A percentile compares a stretch with the other conserved stretches of the same genome.
Evolutionary conservation across 1,140 invertebrate species (phyloP).

Genomic region (Coboldia fuscipes): DNA sequence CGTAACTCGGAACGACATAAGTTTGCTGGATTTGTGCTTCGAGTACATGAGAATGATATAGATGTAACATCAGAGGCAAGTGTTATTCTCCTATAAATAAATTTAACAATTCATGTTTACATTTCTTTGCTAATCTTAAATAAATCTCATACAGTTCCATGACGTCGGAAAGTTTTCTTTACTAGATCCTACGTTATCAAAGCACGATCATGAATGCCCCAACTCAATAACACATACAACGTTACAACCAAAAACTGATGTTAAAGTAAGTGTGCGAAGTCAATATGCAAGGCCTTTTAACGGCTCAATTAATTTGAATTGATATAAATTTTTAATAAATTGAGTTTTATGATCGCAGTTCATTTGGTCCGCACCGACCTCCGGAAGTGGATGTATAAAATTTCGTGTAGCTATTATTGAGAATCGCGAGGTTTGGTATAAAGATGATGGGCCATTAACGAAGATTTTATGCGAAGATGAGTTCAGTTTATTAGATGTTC

Average conservation of each 20-base stretch:
- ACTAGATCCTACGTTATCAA: slow-evolving; percentile 7
- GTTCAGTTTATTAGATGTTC: slow-evolving; percentile 38
- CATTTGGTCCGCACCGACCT: slow-evolving; percentile 57
- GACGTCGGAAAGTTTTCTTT: background rate
- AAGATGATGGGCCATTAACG: slow-evolving; percentile 58
- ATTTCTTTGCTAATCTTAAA: too few species aligned
- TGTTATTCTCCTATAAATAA: background rate
- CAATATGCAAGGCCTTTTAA: too few species aligned
- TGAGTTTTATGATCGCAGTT: slow-evolving; percentile 19
- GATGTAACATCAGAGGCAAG: too few species aligned
- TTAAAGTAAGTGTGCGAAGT: too few species aligned
- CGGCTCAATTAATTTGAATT: background rate
- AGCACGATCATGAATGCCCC: slow-evolving; percentile 41
- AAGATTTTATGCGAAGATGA: slow-evolving; percentile 57
- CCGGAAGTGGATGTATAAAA: slow-evolving; percentile 49
- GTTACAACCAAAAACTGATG: slow-evolving; percentile 41
- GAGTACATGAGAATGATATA: background rate
- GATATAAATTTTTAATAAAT: background rate
- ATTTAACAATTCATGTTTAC: background rate
- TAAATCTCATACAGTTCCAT: too few species aligned
- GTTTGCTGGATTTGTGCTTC: background rate
- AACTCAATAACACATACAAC: slow-evolving; percentile 54
- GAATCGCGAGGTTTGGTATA: slow-evolving; percentile 62
- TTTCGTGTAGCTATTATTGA: slow-evolving; percentile 67
- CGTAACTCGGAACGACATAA: background rate